Evolutionary conservation across 2,797 vertebrate genomes (phyloP).

Genomic region (Scolopax bukidnonensis): DNA sequence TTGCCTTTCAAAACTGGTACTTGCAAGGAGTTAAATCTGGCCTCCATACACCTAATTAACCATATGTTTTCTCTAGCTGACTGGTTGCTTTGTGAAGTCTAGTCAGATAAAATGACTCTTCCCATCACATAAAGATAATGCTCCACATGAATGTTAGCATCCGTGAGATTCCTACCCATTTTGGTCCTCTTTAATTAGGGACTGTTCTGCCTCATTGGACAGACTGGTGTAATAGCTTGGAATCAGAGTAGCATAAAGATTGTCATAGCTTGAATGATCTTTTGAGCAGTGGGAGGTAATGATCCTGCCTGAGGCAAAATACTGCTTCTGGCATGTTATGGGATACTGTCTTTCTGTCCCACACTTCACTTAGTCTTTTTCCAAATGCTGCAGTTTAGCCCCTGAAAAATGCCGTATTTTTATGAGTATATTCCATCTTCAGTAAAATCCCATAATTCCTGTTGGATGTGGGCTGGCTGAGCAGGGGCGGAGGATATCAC

Average conservation of each 20-base stretch:
- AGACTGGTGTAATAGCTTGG: conserved; percentile 30
- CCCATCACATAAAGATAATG: neutral
- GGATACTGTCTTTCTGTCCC: neutral
- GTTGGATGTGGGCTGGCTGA: neutral
- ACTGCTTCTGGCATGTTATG: neutral
- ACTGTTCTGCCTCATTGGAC: conserved; percentile 41
- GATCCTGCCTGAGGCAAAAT: conserved; percentile 28
- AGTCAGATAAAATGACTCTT: neutral
- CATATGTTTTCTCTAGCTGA: neutral
- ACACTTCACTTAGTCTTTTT: conserved; percentile 1
- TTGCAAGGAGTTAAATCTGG: neutral
- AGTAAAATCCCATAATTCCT: neutral
- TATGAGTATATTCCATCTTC: neutral
- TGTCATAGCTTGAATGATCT: conserved; percentile 45
- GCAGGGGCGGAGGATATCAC: neutral
- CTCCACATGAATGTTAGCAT: neutral
- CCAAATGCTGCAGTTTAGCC: neutral
- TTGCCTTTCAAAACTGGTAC: neutral
- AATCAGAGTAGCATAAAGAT: conserved; percentile 27
- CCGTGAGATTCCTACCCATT: neutral
- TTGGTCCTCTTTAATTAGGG: conserved; percentile 32
- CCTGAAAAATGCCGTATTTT: conserved; percentile 26
- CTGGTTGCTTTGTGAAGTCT: neutral
- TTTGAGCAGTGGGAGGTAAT: conserved; percentile 27
- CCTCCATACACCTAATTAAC: neutral